Evolutionary conservation across 2,797 vertebrate species (phyloP).

Genomic region (Notamacropus eugenii): DNA sequence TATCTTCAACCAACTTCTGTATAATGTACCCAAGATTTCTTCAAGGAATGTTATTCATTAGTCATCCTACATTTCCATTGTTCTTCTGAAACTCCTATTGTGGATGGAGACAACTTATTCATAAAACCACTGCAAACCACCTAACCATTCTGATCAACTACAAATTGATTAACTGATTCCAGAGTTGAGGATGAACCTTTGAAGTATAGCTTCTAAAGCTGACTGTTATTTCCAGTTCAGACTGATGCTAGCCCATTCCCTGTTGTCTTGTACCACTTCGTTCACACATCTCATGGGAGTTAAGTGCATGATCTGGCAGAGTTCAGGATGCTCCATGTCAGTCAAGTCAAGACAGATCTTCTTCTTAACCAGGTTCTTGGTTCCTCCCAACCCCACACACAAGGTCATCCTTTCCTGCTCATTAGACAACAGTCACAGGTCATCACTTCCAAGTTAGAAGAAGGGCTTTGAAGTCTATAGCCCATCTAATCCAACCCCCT

Average conservation of each 20-base stretch:
- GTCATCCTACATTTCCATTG: neutral
- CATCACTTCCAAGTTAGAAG: neutral
- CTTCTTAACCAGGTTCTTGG: conserved; percentile 17
- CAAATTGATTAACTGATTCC: neutral
- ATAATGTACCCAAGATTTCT: conserved; percentile 9
- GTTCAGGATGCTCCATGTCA: neutral
- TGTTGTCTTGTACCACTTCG: neutral
- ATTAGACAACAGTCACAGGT: neutral
- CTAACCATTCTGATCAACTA: neutral
- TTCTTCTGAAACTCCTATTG: neutral
- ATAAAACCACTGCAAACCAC: neutral
- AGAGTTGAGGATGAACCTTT: neutral
- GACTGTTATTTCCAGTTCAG: neutral
- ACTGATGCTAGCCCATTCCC: neutral
- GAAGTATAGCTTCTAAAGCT: neutral
- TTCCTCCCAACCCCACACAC: neutral
- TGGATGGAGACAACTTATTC: neutral
- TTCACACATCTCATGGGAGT: conserved; percentile 5
- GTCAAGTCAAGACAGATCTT: neutral
- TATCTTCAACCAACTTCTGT: neutral
- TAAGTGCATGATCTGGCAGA: neutral
- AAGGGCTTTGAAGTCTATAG: neutral
- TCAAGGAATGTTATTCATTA: neutral
- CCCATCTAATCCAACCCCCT: neutral
- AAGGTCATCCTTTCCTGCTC: conserved; percentile 6